phyloP scores from a whole-genome alignment of 2,113 vertebrate genomes.

The Caretta caretta region DNA sequence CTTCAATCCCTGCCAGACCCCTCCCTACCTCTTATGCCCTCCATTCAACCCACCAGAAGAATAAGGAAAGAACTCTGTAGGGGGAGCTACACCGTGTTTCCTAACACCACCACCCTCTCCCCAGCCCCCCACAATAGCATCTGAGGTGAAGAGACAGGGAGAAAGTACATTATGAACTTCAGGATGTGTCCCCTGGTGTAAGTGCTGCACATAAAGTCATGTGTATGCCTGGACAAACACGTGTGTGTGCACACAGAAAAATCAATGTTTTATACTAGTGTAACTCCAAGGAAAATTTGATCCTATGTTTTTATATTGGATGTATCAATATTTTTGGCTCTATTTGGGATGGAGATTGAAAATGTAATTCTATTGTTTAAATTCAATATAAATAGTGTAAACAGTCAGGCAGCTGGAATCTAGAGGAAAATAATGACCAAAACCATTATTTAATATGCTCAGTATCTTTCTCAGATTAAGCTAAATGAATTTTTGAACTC shows the following conservation, averaged over 20 bases:
- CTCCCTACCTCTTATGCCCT: fast-evolving
- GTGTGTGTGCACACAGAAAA: fast-evolving
- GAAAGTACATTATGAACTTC: background rate
- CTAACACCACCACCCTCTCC: background rate
- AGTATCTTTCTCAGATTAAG: background rate
- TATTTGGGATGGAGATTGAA: background rate
- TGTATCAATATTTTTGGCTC: background rate
- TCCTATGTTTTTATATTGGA: background rate
- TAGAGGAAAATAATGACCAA: background rate
- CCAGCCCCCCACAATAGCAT: background rate
- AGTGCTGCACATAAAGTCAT: background rate
- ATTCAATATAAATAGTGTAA: background rate
- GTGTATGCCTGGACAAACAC: background rate
- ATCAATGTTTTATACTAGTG: fast-evolving
- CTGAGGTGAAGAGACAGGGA: background rate
- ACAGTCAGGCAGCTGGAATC: background rate
- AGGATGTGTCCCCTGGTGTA: background rate
- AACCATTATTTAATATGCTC: background rate
- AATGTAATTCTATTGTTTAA: background rate
- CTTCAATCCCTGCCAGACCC: background rate
- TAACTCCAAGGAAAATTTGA: background rate
- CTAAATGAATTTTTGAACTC: background rate
- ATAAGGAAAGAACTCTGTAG: background rate
- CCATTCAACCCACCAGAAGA: background rate
- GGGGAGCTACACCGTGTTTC: background rate